phyloP scores from a whole-genome alignment of 2,888 invertebrate genomes.

The Mimachlamys varia region DNA sequence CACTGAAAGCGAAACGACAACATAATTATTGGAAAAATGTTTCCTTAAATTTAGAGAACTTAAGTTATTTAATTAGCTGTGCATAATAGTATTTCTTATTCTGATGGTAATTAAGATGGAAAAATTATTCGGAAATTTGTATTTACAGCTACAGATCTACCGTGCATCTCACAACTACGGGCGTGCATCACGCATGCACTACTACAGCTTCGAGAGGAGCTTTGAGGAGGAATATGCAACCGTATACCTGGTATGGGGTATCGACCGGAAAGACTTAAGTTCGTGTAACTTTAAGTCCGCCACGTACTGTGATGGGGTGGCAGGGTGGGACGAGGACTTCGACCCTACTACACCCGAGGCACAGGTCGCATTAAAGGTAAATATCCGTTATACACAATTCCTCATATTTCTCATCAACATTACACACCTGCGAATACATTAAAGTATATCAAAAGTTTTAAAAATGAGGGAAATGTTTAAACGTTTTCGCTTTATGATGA shows the following conservation, averaged over 20 bases:
- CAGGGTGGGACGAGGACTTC: constrained; percentile 72
- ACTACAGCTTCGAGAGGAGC: constrained; percentile 65
- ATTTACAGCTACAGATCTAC: constrained; percentile 63
- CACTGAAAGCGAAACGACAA: too few relatives aligned
- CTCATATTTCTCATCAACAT: too few relatives aligned
- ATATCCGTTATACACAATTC: too few relatives aligned
- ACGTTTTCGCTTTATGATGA: too few relatives aligned
- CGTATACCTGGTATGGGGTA: constrained; percentile 72
- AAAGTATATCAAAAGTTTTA: too few relatives aligned
- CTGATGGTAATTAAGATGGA: too few relatives aligned
- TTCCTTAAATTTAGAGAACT: not conserved
- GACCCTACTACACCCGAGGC: constrained; percentile 69
- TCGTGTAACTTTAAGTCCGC: constrained; percentile 62
- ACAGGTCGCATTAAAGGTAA: constrained; percentile 54
- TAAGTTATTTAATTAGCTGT: too few relatives aligned
- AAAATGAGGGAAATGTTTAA: too few relatives aligned
- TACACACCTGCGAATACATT: too few relatives aligned
- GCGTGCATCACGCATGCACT: constrained; percentile 62
- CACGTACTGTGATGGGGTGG: constrained; percentile 68
- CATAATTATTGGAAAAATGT: not conserved
- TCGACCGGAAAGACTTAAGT: constrained; percentile 60
- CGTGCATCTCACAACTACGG: constrained; percentile 66
- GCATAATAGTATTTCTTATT: too few relatives aligned
- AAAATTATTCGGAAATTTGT: not conserved
- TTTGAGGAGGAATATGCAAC: constrained; percentile 63